A percentile compares a stretch with the other conserved stretches of the same genome.
These are phyloP conservation scores for Neoitamus cyanurus DNA, from an alignment of 2,888 invertebrate genomes.

Conservation along the genomic window DNA sequence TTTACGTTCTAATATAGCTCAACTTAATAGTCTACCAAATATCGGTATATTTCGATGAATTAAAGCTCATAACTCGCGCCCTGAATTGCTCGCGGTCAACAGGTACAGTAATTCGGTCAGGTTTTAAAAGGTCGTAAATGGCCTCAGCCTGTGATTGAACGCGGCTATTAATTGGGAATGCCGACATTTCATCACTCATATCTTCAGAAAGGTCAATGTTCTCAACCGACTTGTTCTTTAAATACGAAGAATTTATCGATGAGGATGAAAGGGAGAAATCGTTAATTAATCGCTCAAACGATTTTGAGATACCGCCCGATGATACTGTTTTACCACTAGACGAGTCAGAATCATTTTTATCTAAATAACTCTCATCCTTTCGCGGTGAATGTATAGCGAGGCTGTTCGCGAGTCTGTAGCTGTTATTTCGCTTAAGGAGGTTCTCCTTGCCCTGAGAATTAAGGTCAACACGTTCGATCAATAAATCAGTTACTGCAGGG, in stretches of 20 bases:
- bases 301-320: constrained; percentile 74
- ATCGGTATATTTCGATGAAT: constrained; percentile 72
- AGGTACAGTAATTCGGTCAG: constrained; percentile 74
- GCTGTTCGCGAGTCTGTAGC: constrained; percentile 82
- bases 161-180: neutral
- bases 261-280: constrained; percentile 64
- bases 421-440: constrained; percentile 81
- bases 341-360: neutral
- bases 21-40: constrained; percentile 73
- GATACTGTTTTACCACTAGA: neutral
- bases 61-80: constrained; percentile 70
- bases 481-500: constrained; percentile 48
- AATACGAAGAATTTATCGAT: constrained; percentile 62
- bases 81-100: constrained; percentile 72
- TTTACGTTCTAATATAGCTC: neutral
- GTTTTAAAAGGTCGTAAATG: constrained; percentile 54
- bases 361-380: neutral
- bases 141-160: constrained; percentile 42
- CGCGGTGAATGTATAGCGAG: neutral
- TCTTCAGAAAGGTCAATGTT: constrained; percentile 66
- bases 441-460: constrained; percentile 21
- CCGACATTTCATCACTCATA: constrained; percentile 67
- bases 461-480: constrained; percentile 35
- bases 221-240: constrained; percentile 65
- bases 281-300: constrained; percentile 65